Base-by-base conservation (phyloP, 2,797 vertebrate genomes). In the Holocentrus rufus region DNA sequence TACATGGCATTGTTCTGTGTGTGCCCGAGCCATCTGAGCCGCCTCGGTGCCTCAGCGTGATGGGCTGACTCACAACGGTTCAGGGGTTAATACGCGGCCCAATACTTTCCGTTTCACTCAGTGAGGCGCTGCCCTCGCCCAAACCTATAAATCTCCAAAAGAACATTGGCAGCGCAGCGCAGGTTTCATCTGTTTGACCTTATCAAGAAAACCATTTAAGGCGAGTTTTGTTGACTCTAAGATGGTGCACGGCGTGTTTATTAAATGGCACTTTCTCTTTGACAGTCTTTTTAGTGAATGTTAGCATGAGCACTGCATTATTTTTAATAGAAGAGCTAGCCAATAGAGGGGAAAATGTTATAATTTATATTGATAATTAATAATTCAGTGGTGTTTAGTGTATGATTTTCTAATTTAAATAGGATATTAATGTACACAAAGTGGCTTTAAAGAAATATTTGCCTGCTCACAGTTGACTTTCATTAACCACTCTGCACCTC, bases 111-210 rank as follows among this genome's bases (percentile, higher is more conserved):
- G 57, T 65, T 59, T 22, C 36, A 63, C 30, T 20, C 1, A 14
- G 23, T 30, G 56, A 57, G 46, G 1, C 23, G 0, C 13, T 54
- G 61, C 65, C 46, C 49, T 58, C 2, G 31, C 5, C 18, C 31
- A 65, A 61, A 76, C 62, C 49, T 31, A 59, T 63, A 57, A 66
- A 79, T 55, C 30, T 57, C 31, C 18, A 17, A 39, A 31, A 57
- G 23, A 39, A 62, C 25, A 54, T 9, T 52, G 20, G 54, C 17
- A 27, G 54, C 72, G 47, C 49, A 73, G 17, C 15, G 15, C 46
- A 0, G n/a, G 23, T 49, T 39, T 69, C 0, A 72, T 46, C 4
- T 30, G 36, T 58, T 50, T 72, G 59, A 46, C 53, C 61, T 85
- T 53, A 63, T 69, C 15, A 75, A 63, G 34, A 65, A 61, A 76